phyloP scores from a whole-genome alignment of 2,113 vertebrate genomes.

The Sprattus sprattus region DNA sequence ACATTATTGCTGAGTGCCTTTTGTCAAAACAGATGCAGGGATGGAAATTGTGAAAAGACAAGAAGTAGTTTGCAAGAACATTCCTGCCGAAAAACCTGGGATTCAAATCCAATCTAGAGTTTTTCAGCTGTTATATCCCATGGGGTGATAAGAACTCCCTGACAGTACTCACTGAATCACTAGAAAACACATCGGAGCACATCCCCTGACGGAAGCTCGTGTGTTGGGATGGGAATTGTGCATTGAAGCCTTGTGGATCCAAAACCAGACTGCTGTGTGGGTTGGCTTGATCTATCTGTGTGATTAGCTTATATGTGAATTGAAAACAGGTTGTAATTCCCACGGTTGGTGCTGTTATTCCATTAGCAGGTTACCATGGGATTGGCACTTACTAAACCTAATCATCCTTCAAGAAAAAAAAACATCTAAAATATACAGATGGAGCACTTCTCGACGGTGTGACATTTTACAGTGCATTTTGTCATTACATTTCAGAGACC shows the following conservation, averaged over 20 bases:
- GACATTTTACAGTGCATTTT: constrained; percentile 37
- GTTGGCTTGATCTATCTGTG: background rate
- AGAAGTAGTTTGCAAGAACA: background rate
- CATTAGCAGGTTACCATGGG: constrained; percentile 15
- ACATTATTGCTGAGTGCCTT: background rate
- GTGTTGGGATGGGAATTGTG: background rate
- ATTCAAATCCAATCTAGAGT: constrained; percentile 9
- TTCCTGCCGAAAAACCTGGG: background rate
- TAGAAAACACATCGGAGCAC: background rate
- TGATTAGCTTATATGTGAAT: background rate
- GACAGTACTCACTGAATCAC: background rate
- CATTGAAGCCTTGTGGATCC: background rate
- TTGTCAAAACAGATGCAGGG: background rate
- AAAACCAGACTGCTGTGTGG: background rate
- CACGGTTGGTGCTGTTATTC: constrained; percentile 11
- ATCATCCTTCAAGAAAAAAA: constrained; percentile 15
- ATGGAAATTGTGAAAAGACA: background rate
- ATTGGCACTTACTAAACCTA: constrained; percentile 19
- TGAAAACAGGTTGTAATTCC: background rate
- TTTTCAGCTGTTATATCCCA: background rate
- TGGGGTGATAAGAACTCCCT: background rate
- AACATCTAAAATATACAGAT: background rate
- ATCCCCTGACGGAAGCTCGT: background rate
- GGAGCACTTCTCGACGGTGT: constrained; percentile 28
- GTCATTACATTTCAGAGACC: constrained; percentile 43